A percentile compares a stretch with the other conserved stretches of the same genome.
Conservation (phyloP, 2,113 vertebrate genomes). For the Corapipo altera region DNA sequence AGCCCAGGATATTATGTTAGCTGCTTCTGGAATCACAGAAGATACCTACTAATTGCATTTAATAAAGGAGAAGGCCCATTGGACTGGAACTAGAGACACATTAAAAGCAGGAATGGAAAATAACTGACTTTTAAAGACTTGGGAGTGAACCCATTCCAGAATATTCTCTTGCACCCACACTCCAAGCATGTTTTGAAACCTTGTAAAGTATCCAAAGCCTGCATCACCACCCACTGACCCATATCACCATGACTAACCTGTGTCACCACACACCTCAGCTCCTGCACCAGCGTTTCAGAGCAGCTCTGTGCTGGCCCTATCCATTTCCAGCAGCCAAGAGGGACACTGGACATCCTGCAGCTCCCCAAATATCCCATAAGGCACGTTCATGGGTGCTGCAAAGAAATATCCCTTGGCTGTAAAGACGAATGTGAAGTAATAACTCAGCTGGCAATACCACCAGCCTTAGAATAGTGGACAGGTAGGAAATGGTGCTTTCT, state of each 20-base stretch:
- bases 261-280: neutral
- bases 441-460: neutral
- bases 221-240: fast-evolving
- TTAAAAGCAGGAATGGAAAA: neutral
- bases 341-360: neutral
- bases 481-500: neutral
- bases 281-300: neutral
- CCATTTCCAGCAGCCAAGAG: neutral
- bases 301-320: neutral
- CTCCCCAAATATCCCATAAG: neutral
- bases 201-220: neutral
- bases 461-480: neutral
- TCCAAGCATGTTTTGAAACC: neutral
- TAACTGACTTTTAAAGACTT: neutral
- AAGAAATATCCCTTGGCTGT: neutral
- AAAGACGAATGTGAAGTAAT: neutral
- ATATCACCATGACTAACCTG: no score
- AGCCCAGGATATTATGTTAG: neutral
- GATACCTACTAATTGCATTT: neutral
- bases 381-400: neutral
- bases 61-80: neutral
- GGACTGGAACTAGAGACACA: neutral
- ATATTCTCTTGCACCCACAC: neutral
- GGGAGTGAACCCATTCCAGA: neutral
- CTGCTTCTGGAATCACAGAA: neutral